A percentile compares a stretch with the other conserved stretches of the same genome.
These are phyloP conservation scores for Standfussiana lucernea DNA, from an alignment of 2,888 invertebrate species.

Conservation along the genomic window DNA sequence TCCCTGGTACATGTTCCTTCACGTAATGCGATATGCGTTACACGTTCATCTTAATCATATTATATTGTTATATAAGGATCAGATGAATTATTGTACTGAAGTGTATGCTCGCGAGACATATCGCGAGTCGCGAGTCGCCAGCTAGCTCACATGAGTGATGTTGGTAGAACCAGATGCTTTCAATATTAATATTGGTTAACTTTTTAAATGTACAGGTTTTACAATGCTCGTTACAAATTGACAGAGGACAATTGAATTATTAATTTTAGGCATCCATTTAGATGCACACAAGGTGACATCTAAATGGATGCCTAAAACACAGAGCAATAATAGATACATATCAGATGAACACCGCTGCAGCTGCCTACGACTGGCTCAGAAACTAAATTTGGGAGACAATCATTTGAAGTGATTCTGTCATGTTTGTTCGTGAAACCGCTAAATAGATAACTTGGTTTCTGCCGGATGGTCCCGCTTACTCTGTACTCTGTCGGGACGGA, in stretches of 20 bases:
- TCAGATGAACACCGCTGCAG: not conserved
- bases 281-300: not conserved
- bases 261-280: too few species aligned
- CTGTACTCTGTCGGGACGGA: too few species aligned
- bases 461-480: not conserved
- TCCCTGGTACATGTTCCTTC: slow-evolving; percentile 16
- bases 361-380: not conserved
- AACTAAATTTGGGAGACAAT: not conserved
- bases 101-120: not conserved
- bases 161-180: not conserved
- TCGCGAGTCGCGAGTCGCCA: not conserved
- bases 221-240: not conserved
- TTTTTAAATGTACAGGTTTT: not conserved
- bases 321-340: not conserved
- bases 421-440: not conserved
- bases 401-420: too few species aligned
- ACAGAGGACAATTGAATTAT: too few species aligned
- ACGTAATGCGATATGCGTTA: not conserved
- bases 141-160: not conserved
- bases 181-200: not conserved
- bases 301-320: not conserved
- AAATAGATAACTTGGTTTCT: not conserved
- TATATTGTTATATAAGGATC: slow-evolving; percentile 44
- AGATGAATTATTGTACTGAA: slow-evolving; percentile 27
- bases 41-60: slow-evolving; percentile 48